Evolutionary conservation across 2,888 invertebrate species (phyloP).

Genomic region (Cosmia pyralina): DNA sequence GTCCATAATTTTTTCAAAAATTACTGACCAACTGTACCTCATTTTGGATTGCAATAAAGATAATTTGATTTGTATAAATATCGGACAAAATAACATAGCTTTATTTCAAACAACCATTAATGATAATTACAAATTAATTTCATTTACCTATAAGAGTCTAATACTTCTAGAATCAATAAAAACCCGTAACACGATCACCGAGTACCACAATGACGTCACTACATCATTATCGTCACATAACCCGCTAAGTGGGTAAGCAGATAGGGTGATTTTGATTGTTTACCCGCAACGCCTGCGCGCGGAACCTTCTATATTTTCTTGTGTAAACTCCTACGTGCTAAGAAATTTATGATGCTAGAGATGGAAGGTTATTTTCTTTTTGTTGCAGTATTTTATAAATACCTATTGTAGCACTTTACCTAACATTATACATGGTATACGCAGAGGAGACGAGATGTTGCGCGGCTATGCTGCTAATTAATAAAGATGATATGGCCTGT

Average conservation of each 20-base stretch:
- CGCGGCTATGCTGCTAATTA: conserved; percentile 8
- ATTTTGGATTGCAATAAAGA: too few relatives aligned
- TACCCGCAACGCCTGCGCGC: conserved; percentile 19
- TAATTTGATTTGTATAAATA: too few relatives aligned
- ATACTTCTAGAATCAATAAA: conserved; percentile 9
- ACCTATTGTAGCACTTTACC: neutral
- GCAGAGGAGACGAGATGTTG: too few relatives aligned
- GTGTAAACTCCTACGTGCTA: conserved; percentile 28
- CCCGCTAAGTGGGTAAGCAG: conserved; percentile 30
- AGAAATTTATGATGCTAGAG: conserved; percentile 43
- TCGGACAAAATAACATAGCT: neutral
- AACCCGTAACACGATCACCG: conserved; percentile 8
- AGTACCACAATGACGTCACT: conserved; percentile 34
- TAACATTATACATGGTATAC: too few relatives aligned
- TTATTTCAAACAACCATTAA: neutral
- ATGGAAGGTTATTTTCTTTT: conserved; percentile 24
- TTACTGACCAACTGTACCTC: too few relatives aligned
- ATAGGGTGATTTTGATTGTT: conserved; percentile 44
- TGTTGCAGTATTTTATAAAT: conserved; percentile 27
- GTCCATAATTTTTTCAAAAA: too few relatives aligned
- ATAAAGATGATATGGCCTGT: conserved; percentile 26
- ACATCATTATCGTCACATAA: conserved; percentile 39
- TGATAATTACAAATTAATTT: neutral
- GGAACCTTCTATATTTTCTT: conserved; percentile 29
- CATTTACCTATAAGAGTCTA: neutral